Conservation (phyloP, 2,113 vertebrate species). For the Erpornis zantholeuca region DNA sequence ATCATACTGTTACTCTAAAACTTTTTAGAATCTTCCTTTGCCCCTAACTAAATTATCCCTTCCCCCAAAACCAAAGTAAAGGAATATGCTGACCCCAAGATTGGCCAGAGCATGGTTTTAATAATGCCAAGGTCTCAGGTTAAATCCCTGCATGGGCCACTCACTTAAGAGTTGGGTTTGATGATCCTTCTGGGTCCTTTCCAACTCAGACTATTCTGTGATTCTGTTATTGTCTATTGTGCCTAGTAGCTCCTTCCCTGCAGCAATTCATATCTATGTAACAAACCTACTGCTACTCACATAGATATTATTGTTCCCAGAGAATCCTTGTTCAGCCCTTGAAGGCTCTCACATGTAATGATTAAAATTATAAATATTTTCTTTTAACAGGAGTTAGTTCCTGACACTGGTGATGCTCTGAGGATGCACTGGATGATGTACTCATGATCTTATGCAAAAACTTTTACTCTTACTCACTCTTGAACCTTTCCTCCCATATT, state of each 20-base stretch:
- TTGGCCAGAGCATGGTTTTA: neutral
- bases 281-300: neutral
- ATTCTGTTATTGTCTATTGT: neutral
- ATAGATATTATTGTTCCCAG: neutral
- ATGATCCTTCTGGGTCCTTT: neutral
- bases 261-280: neutral
- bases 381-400: neutral
- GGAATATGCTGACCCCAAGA: neutral
- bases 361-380: neutral
- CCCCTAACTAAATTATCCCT: neutral
- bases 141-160: neutral
- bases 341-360: neutral
- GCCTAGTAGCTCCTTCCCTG: neutral
- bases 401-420: neutral
- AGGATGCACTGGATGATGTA: neutral
- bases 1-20: neutral
- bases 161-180: too few species aligned
- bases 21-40: neutral
- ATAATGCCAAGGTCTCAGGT: fast-evolving
- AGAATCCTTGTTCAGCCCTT: neutral
- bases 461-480: neutral
- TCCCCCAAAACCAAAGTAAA: neutral
- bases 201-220: neutral
- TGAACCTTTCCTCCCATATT: neutral
- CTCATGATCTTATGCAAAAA: neutral